Conservation (phyloP, 2,797 vertebrate species). For the Notoglanidium macrostoma region DNA sequence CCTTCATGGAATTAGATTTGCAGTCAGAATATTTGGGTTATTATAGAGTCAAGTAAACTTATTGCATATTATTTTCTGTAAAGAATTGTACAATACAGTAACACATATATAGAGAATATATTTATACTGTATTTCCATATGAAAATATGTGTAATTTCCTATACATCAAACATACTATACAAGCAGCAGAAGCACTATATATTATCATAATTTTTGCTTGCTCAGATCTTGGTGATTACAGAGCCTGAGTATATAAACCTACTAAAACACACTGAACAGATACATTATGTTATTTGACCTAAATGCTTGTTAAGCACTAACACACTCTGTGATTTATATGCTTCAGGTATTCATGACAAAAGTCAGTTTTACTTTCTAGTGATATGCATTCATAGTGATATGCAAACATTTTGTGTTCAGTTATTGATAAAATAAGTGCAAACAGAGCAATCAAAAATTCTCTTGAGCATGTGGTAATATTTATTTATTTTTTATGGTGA, state of each 20-base stretch:
- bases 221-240: conserved; percentile 23
- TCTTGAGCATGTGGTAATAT: neutral
- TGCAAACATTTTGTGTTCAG: conserved; percentile 10
- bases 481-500: too few relatives aligned
- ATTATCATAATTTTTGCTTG: conserved; percentile 26
- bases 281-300: conserved; percentile 11
- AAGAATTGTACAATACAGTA: neutral
- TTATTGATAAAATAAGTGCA: conserved; percentile 15
- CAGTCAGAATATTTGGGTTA: neutral
- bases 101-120: neutral
- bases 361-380: conserved; percentile 9
- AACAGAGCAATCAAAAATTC: neutral
- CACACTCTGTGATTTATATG: neutral
- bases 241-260: conserved; percentile 12
- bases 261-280: conserved; percentile 9
- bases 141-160: neutral
- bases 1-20: neutral
- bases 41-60: neutral
- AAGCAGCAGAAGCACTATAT: neutral
- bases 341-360: conserved; percentile 14
- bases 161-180: neutral
- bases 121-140: neutral
- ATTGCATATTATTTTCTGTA: neutral
- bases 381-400: neutral
- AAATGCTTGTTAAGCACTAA: conserved; percentile 33